Conservation (phyloP, 1,140 invertebrate genomes). For the Condylostylus longicornis region DNA sequence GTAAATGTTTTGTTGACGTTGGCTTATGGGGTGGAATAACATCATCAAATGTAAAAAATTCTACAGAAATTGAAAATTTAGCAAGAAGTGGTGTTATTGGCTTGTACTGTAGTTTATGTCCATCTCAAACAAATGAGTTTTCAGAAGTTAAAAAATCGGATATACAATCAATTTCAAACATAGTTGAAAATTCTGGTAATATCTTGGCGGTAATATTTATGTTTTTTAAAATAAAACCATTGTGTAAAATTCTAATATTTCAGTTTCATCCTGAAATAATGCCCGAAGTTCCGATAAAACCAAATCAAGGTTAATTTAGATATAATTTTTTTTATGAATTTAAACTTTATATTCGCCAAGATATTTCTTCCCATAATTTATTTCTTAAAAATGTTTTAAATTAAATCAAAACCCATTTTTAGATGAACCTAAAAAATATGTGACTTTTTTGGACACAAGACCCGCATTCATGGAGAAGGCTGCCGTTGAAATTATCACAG, state of each 20-base stretch:
- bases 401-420: no score
- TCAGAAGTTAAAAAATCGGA: conserved; percentile 40
- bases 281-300: neutral
- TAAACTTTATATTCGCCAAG: no score
- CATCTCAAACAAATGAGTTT: conserved; percentile 48
- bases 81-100: conserved; percentile 50
- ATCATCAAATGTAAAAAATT: conserved; percentile 43
- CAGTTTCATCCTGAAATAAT: conserved; percentile 51
- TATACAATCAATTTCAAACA: conserved; percentile 37
- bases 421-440: conserved; percentile 40
- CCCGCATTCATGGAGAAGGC: conserved; percentile 49
- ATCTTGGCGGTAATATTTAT: conserved; percentile 39
- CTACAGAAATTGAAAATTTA: conserved; percentile 39
- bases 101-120: conserved; percentile 57
- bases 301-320: no score
- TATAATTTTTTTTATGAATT: no score
- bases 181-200: conserved; percentile 38
- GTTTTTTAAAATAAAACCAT: conserved; percentile 2
- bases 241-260: neutral
- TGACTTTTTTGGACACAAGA: conserved; percentile 45
- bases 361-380: no score
- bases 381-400: no score
- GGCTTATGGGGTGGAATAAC: conserved; percentile 62
- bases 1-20: conserved; percentile 50
- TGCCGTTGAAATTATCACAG: conserved; percentile 43